phyloP scores from a whole-genome alignment of 2,888 invertebrate species.

The Adineta ricciae region DNA sequence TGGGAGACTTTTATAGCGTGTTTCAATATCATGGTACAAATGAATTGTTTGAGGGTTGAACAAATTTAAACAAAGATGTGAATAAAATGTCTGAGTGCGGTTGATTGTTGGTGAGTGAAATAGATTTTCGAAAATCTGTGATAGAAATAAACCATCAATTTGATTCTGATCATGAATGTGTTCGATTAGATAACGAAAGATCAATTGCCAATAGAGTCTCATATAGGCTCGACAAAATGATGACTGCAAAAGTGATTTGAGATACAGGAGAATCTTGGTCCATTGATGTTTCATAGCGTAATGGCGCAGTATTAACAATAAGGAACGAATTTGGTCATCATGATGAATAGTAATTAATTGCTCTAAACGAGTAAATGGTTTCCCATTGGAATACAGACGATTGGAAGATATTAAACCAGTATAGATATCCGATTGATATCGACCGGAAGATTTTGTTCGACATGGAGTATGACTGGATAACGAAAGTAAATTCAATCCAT shows the following conservation, averaged over 20 bases:
- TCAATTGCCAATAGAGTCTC: conserved; percentile 1
- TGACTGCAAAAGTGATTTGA: conserved; percentile 5
- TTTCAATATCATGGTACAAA: neutral
- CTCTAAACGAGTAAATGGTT: neutral
- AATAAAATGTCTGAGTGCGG: conserved; percentile 11
- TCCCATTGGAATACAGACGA: neutral
- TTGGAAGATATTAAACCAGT: neutral
- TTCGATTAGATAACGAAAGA: conserved; percentile 4
- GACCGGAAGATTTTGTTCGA: neutral
- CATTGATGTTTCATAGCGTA: neutral
- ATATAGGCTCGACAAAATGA: neutral
- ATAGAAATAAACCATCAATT: neutral
- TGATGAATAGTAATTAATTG: neutral
- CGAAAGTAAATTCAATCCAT: neutral
- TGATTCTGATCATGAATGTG: neutral
- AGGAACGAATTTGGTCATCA: conserved; percentile 16
- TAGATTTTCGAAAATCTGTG: conserved; percentile 6
- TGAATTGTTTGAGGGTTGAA: neutral
- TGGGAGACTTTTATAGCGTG: neutral
- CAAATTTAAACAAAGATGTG: conserved; percentile 9
- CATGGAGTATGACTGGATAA: neutral
- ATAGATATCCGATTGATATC: neutral
- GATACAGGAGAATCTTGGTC: neutral
- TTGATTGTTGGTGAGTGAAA: neutral
- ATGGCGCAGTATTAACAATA: conserved; percentile 6